A percentile compares a stretch with the other conserved stretches of the same genome.
Conservation (phyloP, 2,888 invertebrate genomes). For the Carabus problematicus region DNA sequence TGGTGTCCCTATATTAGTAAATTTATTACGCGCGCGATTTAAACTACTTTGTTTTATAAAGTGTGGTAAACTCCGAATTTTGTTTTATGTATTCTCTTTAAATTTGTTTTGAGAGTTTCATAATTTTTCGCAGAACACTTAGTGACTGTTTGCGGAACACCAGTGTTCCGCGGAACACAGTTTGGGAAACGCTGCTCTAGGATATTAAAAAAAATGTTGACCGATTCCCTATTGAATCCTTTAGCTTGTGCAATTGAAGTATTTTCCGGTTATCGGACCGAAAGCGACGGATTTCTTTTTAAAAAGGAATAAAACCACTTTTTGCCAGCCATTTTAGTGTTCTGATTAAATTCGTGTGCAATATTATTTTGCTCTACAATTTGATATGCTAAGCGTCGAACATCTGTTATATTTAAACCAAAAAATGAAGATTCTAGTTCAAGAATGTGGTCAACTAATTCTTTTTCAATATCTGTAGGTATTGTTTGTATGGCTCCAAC, state of each 20-base stretch:
- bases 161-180: too few species aligned
- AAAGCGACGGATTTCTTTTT: neutral
- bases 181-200: neutral
- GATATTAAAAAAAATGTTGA: neutral
- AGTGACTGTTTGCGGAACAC: too few species aligned
- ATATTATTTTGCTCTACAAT: neutral
- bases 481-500: neutral
- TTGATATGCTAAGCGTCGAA: conserved; percentile 4
- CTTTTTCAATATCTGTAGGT: neutral
- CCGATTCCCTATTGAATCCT: neutral
- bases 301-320: conserved; percentile 6
- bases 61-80: too few species aligned
- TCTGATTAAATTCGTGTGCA: neutral
- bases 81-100: too few species aligned
- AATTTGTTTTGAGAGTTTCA: too few species aligned
- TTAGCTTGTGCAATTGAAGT: neutral
- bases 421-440: neutral
- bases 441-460: neutral
- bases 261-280: neutral
- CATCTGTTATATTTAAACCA: neutral
- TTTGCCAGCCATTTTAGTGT: conserved; percentile 7
- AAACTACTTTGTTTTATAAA: too few species aligned
- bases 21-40: too few species aligned
- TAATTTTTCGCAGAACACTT: too few species aligned
- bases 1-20: too few species aligned